Evolutionary conservation across 2,797 vertebrate species (phyloP).

Genomic region (Chrosomus eos): DNA sequence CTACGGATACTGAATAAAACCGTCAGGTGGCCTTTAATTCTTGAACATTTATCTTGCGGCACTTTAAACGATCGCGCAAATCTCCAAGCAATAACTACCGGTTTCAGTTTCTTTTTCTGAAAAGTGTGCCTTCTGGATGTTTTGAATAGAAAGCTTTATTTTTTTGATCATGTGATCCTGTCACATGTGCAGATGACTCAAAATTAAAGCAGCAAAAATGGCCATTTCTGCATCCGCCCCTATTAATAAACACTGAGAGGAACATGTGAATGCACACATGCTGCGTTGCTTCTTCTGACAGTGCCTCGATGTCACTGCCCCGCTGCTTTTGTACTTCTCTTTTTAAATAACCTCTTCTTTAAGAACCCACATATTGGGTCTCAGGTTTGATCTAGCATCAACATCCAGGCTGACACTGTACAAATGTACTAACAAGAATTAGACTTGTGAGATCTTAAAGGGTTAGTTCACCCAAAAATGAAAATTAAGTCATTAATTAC

Average conservation of each 20-base stretch:
- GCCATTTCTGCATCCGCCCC: neutral
- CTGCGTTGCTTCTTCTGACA: neutral
- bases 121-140: slow-evolving; percentile 20
- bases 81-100: slow-evolving; percentile 7
- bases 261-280: too few relatives aligned
- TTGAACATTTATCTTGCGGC: neutral
- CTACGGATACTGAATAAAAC: neutral
- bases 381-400: neutral
- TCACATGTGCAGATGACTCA: neutral
- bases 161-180: neutral
- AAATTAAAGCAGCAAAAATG: neutral
- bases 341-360: neutral
- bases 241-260: neutral
- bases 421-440: neutral
- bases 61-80: slow-evolving; percentile 15
- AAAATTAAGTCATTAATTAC: too few relatives aligned
- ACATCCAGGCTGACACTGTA: neutral
- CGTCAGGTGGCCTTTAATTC: slow-evolving; percentile 2
- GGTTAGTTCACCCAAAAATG: too few relatives aligned
- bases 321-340: neutral
- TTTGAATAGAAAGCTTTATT: slow-evolving; percentile 7
- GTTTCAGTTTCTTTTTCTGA: neutral
- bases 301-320: neutral
- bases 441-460: neutral
- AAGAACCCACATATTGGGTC: neutral